Evolutionary conservation across 2,888 invertebrate genomes (phyloP), one percentile per base, ranked within the genome.

Genomic region (Cyaniris semiargus): DNA sequence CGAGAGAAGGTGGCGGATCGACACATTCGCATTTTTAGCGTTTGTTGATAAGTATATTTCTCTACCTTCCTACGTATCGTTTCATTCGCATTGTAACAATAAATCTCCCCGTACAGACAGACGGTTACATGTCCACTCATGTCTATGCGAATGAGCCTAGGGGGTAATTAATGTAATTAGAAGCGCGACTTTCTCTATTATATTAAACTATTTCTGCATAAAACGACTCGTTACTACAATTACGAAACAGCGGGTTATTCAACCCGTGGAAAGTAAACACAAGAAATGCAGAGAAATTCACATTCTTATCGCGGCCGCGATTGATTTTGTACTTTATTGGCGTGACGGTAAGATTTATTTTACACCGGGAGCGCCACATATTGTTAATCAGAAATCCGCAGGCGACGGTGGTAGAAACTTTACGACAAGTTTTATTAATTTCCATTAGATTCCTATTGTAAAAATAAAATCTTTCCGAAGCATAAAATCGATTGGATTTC

Each of bases 201-300:
- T 66, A 66, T 31, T 66, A 27, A 31, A 27, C 27, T 27, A 66
- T 66, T 66, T 66, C 27, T 66, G 66, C 66, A 27, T 66, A 66
- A 58, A 15, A 31, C 66, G 13, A 31, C 13, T 66, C 13, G 18
- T 66, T 83, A 86, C 86, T 84, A 87, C 86, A 90, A 90, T 89
- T 87, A 85, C 88, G 86, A 84, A 85, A 84, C 86, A 80, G 79
- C 80, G 84, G 90, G 92, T 92, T 92, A 90, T 92, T 93, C 91
- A 93, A 93, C 92, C 84, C 79, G 86, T 90, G 85, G 91, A 92
- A 92, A 92, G 91, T 74, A 74, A 74, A 74, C 82, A 79, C 85
- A 90, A 91, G 91, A 92, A 91, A 92, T 90, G 90, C 81, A 86
- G 90, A 90, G 91, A 92, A 90, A 92, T 90, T 90, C 88, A 85